Evolutionary conservation across 92 coral and sea anemone genomes (phyloP).

Genomic region (Chrysogorgia sp.): DNA sequence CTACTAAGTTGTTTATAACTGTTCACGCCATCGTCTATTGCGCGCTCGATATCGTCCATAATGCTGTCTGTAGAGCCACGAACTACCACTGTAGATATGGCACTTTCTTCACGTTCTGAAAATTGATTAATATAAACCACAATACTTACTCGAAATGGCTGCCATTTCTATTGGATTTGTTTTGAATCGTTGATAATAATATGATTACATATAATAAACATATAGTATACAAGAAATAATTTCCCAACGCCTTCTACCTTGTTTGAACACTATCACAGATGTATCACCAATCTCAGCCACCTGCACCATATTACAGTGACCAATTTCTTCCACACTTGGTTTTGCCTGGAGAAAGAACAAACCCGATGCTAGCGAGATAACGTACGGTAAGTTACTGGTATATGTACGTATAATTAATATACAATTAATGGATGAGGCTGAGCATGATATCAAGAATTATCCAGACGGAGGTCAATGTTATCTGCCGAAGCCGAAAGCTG

Average conservation of each 20-base stretch:
- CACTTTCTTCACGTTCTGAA: constrained; percentile 93
- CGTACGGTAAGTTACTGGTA: too few relatives aligned
- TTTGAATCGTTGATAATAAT: too few relatives aligned
- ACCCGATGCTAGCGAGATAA: not conserved
- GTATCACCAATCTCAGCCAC: constrained; percentile 93
- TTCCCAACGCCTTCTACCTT: constrained; percentile 68
- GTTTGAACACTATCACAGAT: constrained; percentile 91
- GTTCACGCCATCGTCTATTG: constrained; percentile 97
- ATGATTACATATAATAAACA: not conserved
- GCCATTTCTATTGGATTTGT: too few relatives aligned
- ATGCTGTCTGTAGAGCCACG: constrained; percentile 95
- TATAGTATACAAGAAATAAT: not conserved
- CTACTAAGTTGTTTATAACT: constrained; percentile 84
- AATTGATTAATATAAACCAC: not conserved
- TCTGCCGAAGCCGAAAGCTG: too few relatives aligned
- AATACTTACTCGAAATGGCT: too few relatives aligned
- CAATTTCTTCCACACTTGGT: constrained; percentile 89
- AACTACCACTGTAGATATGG: constrained; percentile 84
- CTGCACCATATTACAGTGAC: constrained; percentile 78
- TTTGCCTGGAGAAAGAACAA: constrained; percentile 63
- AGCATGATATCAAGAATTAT: too few relatives aligned
- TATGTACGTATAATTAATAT: too few relatives aligned
- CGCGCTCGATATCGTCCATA: constrained; percentile 96
- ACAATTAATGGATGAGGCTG: not conserved
- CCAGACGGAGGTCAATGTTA: too few relatives aligned